Percentiles rank a stretch among this genome's conserved stretches.
phyloP scores from a whole-genome alignment of 2,113 vertebrate genomes.

The Ardeotis arabs region DNA sequence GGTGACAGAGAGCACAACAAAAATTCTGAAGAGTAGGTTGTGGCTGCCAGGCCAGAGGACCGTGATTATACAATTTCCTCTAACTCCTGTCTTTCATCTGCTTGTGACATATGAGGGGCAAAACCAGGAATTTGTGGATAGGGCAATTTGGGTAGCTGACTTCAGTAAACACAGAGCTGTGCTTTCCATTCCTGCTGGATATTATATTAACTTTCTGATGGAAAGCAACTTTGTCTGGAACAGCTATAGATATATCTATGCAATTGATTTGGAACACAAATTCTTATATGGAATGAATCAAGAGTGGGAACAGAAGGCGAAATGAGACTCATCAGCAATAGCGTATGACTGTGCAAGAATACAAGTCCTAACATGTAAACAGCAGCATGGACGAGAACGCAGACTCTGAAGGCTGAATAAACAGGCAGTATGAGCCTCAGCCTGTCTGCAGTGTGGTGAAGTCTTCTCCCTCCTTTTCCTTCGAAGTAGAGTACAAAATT shows the following conservation, averaged over 20 bases:
- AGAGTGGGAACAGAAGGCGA: neutral
- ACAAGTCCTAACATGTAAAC: neutral
- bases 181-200: neutral
- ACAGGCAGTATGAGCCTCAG: neutral
- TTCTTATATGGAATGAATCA: neutral
- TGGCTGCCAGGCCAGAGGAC: neutral
- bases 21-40: neutral
- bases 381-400: neutral
- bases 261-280: neutral
- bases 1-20: neutral
- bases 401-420: constrained; percentile 11
- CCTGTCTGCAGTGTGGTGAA: neutral
- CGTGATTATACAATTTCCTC: neutral
- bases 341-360: neutral
- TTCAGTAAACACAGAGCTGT: neutral
- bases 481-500: neutral
- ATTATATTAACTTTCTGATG: neutral
- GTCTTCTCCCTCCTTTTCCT: neutral
- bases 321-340: neutral
- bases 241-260: neutral
- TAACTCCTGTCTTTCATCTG: neutral
- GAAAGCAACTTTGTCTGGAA: neutral
- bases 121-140: neutral
- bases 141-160: neutral
- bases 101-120: neutral